Base-by-base conservation (phyloP, 1,140 invertebrate species). In the Tenebrio molitor region DNA sequence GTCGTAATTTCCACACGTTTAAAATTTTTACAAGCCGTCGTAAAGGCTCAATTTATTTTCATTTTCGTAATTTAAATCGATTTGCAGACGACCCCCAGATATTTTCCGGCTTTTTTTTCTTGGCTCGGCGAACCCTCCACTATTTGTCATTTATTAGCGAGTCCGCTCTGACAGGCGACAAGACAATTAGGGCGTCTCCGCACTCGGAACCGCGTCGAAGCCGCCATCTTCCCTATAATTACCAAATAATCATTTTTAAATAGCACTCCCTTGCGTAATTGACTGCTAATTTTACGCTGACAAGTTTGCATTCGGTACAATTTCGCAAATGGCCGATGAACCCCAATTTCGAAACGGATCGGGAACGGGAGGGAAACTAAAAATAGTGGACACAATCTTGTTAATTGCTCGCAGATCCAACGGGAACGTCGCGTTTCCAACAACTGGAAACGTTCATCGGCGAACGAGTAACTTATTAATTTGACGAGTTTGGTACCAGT, bases 11-110 rank as follows among this genome's bases (percentile, higher is more conserved):
- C 36, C 36, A 39, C 36, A 39, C 36, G n/a, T 12, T 39, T 39
- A 39, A 39, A 39, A 39, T 39, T 58, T 58, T 58, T 58, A 58
- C 21, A 58, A 14, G 21, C 4, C 21, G 15, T 58, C 50, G 50
- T 58, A 58, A 58, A 58, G 21, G 23, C 50, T 58, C 50, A 58
- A 58, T 58, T 58, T 58, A 58, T 58, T 58, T 58, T 58, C 50
- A 58, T 58, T 58, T 58, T 58, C 50, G 21, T 58, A 58, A 58
- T 58, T 23, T 23, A 33, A 58, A 58, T 25, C 50, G 23, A 58
- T 58, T 53, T 53, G 17, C 46, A 53, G 17, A 53, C 46, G 46
- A 21, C 46, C n/a, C 6, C 8, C 25, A 29, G 8, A 29, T 3
- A 39, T 39, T 0, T 39, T 39, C 12, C 12, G 7, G 36, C n/a